These are phyloP conservation scores for Ctena decussata DNA, from an alignment of 2,888 invertebrate species.

Conservation along the genomic window DNA sequence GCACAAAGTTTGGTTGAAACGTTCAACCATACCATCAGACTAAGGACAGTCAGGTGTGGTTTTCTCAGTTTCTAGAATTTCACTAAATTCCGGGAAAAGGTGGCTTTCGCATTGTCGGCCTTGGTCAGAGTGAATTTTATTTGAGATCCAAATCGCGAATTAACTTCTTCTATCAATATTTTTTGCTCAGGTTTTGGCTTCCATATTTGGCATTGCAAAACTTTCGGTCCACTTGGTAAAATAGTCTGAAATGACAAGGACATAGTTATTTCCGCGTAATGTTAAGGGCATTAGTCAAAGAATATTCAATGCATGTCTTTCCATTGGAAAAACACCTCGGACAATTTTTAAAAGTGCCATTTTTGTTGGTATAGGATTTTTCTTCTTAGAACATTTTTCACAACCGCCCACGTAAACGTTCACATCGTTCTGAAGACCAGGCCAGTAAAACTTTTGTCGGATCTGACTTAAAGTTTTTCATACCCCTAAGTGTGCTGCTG, in stretches of 20 bases:
- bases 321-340: conserved; percentile 36
- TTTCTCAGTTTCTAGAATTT: conserved; percentile 27
- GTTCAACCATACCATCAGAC: conserved; percentile 34
- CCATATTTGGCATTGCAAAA: conserved; percentile 35
- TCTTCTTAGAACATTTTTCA: conserved; percentile 20
- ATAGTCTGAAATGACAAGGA: too few species aligned
- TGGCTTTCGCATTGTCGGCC: conserved; percentile 11
- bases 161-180: conserved; percentile 29
- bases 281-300: conserved; percentile 38
- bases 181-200: conserved; percentile 23
- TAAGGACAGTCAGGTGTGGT: too few species aligned
- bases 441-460: conserved; percentile 42
- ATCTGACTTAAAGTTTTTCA: conserved; percentile 36
- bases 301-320: conserved; percentile 37
- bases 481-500: conserved; percentile 63
- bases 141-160: conserved; percentile 1
- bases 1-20: conserved; percentile 51
- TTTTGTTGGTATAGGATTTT: conserved; percentile 12
- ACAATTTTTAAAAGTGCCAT: conserved; percentile 37
- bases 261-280: conserved; percentile 32
- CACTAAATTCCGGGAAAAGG: conserved; percentile 13
- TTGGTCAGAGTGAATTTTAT: conserved; percentile 26
- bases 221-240: conserved; percentile 53
- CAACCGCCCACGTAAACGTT: conserved; percentile 23
- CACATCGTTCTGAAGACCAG: conserved; percentile 18